Evolutionary conservation across 2,113 vertebrate genomes (phyloP).

Genomic region (Sapajus apella): DNA sequence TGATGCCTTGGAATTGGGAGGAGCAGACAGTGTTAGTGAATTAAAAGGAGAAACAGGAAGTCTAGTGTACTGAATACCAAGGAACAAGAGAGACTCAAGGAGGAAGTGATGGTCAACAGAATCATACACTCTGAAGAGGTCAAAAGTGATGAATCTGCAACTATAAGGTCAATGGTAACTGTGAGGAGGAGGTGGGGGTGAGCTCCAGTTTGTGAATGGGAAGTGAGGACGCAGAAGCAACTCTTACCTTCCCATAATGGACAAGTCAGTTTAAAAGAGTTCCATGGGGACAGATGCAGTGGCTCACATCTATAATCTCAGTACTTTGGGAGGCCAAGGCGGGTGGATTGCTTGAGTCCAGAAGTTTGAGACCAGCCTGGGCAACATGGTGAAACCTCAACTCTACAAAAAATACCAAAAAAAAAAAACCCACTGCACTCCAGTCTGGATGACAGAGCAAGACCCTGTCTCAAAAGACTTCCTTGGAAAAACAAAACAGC

Average conservation of each 20-base stretch:
- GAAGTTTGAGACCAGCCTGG: too few species aligned
- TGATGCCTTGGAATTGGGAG: rapidly evolving
- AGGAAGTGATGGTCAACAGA: neutral
- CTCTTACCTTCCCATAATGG: neutral
- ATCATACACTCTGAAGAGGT: neutral
- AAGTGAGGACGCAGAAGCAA: neutral
- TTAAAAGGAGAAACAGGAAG: neutral
- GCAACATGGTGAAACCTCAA: too few species aligned
- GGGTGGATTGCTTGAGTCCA: too few species aligned
- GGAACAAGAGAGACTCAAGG: neutral
- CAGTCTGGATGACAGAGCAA: too few species aligned
- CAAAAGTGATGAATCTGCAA: neutral
- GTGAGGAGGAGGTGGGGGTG: neutral
- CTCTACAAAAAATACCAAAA: too few species aligned
- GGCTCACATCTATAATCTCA: too few species aligned
- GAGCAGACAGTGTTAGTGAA: neutral
- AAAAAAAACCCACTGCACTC: too few species aligned
- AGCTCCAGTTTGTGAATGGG: neutral
- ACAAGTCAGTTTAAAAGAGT: neutral
- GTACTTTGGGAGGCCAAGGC: too few species aligned
- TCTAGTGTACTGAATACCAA: neutral
- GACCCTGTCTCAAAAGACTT: too few species aligned
- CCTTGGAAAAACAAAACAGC: neutral
- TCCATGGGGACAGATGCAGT: neutral
- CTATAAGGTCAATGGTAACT: neutral